phyloP scores from a whole-genome alignment of 2,113 vertebrate genomes.

The Rhodinocichla rosea region DNA sequence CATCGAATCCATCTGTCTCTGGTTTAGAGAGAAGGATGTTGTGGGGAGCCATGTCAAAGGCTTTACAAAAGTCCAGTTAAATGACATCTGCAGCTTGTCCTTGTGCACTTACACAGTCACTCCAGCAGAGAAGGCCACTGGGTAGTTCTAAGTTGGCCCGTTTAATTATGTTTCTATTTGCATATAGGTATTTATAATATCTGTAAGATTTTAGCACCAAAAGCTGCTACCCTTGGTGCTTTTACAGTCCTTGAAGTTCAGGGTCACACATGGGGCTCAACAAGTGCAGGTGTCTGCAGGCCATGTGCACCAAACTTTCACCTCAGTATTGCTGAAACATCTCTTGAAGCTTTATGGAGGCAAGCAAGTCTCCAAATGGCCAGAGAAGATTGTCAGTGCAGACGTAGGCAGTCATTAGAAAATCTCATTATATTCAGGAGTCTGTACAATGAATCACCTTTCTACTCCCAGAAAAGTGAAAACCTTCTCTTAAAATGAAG shows the following conservation, averaged over 20 bases:
- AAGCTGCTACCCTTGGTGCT: neutral
- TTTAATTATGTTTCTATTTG: neutral
- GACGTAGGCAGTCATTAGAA: conserved; percentile 35
- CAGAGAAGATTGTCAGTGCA: neutral
- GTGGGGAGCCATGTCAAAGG: neutral
- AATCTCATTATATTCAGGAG: conserved; percentile 53
- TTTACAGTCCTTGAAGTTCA: neutral
- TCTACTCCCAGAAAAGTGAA: conserved; percentile 24
- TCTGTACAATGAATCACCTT: conserved; percentile 29
- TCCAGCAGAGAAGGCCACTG: neutral
- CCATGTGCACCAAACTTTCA: neutral
- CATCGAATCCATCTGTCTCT: neutral
- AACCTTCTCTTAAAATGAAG: conserved; percentile 27
- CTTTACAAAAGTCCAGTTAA: neutral
- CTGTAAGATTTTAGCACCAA: neutral
- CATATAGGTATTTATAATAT: neutral
- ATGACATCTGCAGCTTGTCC: neutral
- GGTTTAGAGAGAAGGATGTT: neutral
- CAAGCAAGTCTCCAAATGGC: neutral
- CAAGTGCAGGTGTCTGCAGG: neutral
- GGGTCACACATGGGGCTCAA: neutral
- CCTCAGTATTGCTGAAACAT: neutral
- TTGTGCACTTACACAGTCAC: neutral
- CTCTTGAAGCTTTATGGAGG: neutral
- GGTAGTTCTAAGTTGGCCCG: no score